Evolutionary conservation across 92 coral and sea anemone species (phyloP).

Genomic region (Zoanthus gigantus): DNA sequence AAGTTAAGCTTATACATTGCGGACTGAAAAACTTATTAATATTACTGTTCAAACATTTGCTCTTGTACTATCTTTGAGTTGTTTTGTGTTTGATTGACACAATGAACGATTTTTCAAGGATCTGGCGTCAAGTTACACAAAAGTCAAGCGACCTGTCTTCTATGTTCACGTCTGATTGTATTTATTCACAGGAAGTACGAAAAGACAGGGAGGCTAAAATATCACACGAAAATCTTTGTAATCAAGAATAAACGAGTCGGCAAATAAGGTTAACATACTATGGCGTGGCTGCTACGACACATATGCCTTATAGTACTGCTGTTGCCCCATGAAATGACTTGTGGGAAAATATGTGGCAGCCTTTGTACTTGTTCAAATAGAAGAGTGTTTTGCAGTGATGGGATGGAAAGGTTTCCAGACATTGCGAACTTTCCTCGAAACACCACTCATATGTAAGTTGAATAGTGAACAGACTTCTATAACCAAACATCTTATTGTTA

Average conservation of each 20-base stretch:
- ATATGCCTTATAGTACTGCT: neutral
- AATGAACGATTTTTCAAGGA: constrained; percentile 19
- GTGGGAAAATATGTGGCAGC: neutral
- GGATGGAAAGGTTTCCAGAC: constrained; percentile 9
- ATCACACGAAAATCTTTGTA: neutral
- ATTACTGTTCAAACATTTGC: neutral
- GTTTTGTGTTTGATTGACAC: constrained; percentile 20
- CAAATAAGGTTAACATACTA: too few relatives aligned
- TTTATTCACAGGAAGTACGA: constrained; percentile 26
- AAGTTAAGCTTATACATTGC: neutral
- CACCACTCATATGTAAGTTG: constrained; percentile 41
- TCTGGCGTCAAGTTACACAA: constrained; percentile 23
- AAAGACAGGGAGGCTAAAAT: neutral
- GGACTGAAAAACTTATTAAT: neutral
- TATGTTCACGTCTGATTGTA: neutral
- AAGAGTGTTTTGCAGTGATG: constrained; percentile 25
- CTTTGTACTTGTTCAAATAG: constrained; percentile 17
- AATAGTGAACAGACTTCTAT: neutral
- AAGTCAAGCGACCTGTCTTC: constrained; percentile 23
- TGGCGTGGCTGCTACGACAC: neutral
- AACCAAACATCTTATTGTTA: neutral
- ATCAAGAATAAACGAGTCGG: neutral
- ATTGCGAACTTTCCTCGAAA: constrained; percentile 5
- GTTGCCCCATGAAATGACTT: neutral
- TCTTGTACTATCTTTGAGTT: constrained; percentile 7